Conservation (phyloP, 2,113 vertebrate genomes). For the Rhinoptilus africanus region DNA sequence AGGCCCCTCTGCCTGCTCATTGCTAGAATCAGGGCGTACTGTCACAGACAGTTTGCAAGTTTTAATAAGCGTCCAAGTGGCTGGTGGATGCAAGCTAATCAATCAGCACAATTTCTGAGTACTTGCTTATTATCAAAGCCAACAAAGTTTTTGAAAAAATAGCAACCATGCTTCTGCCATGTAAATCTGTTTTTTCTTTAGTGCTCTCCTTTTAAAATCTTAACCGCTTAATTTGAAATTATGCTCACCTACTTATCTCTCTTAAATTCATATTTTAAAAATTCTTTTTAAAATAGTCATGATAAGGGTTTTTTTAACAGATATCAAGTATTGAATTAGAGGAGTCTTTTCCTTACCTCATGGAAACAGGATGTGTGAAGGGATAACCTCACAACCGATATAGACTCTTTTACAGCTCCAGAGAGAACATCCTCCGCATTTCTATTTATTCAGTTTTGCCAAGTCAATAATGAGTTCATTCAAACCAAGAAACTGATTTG, state of each 20-base stretch:
- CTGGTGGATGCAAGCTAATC: background rate
- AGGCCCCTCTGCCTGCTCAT: background rate
- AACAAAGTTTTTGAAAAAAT: background rate
- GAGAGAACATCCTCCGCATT: background rate
- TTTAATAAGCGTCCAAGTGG: background rate
- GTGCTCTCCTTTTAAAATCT: background rate
- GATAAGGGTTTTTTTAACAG: background rate
- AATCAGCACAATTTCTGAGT: background rate
- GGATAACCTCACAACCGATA: background rate
- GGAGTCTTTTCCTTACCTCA: background rate
- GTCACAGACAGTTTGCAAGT: background rate
- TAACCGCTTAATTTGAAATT: background rate
- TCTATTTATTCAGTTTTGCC: constrained; percentile 18
- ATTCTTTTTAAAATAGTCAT: background rate
- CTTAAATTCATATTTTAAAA: background rate
- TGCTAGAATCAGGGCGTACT: background rate
- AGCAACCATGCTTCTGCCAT: background rate
- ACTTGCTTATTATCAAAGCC: background rate
- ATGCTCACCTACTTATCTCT: background rate
- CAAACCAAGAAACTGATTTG: background rate
- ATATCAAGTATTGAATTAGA: background rate
- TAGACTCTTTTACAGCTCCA: background rate
- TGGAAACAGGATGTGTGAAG: background rate
- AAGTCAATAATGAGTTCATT: constrained; percentile 11
- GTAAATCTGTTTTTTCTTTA: background rate